These are phyloP conservation scores for Trachurus trachurus DNA, from an alignment of 2,797 vertebrate genomes.

Conservation along the genomic window DNA sequence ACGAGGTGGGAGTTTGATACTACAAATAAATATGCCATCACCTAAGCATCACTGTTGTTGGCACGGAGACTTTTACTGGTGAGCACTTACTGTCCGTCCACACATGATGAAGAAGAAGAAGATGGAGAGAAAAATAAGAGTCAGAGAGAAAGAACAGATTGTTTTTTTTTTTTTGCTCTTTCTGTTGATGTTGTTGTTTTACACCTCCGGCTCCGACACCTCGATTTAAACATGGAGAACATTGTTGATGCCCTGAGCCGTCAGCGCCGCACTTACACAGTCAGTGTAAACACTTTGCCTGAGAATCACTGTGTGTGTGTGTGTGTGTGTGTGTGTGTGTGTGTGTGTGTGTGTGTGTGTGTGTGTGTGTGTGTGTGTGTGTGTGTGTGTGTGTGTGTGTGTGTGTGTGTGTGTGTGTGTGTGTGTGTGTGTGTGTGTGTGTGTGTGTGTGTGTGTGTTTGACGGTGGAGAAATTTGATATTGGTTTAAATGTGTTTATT, in stretches of 20 bases:
- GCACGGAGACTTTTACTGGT: slow-evolving; percentile 58
- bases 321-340: neutral
- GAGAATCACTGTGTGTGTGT: neutral
- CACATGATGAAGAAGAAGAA: neutral
- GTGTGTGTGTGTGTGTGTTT: neutral
- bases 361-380: neutral
- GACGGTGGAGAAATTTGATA: neutral
- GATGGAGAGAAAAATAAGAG: neutral
- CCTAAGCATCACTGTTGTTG: slow-evolving; percentile 44
- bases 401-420: neutral
- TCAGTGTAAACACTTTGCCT: slow-evolving; percentile 9
- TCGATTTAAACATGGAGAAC: slow-evolving; percentile 33
- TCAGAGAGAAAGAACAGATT: slow-evolving; percentile 9
- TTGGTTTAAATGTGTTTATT: neutral
- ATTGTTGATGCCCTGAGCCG: slow-evolving; percentile 55
- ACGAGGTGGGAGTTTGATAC: slow-evolving; percentile 35
- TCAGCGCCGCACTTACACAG: slow-evolving; percentile 5
- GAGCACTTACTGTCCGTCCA: slow-evolving; percentile 30
- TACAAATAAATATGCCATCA: slow-evolving; percentile 61
- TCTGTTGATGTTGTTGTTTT: neutral
- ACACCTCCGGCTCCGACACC: slow-evolving; percentile 25
- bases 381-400: neutral
- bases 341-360: neutral
- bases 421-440: neutral
- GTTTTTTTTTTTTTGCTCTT: neutral